These are phyloP conservation scores for Gnathonemus echidnorhynchus DNA, from an alignment of 2,113 vertebrate species.

Conservation along the genomic window DNA sequence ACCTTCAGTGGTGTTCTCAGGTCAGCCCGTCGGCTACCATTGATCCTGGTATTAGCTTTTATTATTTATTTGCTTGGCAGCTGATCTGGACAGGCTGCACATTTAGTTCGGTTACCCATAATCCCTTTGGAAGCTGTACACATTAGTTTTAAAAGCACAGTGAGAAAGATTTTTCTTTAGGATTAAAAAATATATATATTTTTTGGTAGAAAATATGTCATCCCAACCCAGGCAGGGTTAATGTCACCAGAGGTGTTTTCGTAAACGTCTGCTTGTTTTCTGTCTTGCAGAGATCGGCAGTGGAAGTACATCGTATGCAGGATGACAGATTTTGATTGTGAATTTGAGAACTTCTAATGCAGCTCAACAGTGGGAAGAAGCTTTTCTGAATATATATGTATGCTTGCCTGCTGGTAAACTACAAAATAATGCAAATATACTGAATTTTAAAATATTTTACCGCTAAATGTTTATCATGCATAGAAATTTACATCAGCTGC, in stretches of 20 bases:
- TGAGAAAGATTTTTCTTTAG: not conserved
- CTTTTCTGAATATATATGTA: not conserved
- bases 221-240: not conserved
- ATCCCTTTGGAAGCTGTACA: not conserved
- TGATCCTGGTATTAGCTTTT: not conserved
- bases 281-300: conserved; percentile 80
- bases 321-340: conserved; percentile 89
- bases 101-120: not conserved
- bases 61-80: not conserved
- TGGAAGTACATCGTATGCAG: conserved; percentile 97
- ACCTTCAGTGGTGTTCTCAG: conserved; percentile 89
- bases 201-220: not conserved
- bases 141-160: not conserved
- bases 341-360: conserved; percentile 75
- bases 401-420: not conserved
- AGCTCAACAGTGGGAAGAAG: not conserved
- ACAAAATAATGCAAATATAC: not conserved
- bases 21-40: conserved; percentile 48
- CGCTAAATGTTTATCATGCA: not conserved
- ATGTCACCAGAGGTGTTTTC: not conserved
- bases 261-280: conserved; percentile 6
- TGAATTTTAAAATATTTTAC: not conserved
- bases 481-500: not conserved
- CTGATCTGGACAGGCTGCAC: not conserved
- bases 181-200: not conserved